Conservation (phyloP, 2,113 vertebrate species). For the Etia nguti region DNA sequence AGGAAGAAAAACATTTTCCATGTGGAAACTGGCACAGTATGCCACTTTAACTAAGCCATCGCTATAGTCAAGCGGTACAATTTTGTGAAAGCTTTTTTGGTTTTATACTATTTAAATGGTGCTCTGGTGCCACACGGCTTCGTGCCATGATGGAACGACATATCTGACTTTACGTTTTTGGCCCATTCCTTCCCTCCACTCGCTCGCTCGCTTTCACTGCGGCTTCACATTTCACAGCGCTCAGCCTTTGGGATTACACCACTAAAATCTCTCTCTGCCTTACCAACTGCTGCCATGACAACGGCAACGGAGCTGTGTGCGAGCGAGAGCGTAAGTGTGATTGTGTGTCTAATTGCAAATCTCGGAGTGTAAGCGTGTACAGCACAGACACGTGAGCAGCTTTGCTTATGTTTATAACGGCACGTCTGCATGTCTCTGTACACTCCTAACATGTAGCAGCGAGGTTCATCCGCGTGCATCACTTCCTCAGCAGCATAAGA, state of each 20-base stretch:
- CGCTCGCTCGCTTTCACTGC: slow-evolving; percentile 20
- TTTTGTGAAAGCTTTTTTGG: neutral
- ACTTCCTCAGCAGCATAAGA: neutral
- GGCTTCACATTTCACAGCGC: slow-evolving; percentile 62
- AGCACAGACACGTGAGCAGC: neutral
- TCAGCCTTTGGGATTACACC: slow-evolving; percentile 68
- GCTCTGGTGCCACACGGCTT: neutral
- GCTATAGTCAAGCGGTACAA: neutral
- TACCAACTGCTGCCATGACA: slow-evolving; percentile 77
- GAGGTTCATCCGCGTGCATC: neutral
- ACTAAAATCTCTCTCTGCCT: slow-evolving; percentile 60
- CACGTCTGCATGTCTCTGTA: neutral
- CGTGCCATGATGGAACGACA: neutral
- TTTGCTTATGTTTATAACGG: neutral
- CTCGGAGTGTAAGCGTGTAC: neutral
- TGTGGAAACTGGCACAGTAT: slow-evolving; percentile 8
- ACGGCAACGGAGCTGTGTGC: slow-evolving; percentile 59
- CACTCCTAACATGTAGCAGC: neutral
- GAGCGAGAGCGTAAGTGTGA: slow-evolving; percentile 36
- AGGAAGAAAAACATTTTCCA: neutral
- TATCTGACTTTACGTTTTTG: neutral
- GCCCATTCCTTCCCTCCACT: neutral
- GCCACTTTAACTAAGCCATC: neutral
- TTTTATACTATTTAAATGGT: neutral
- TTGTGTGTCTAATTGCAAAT: slow-evolving; percentile 50